Conservation (phyloP, 1,140 invertebrate species). For the Cryptotermes secundus region DNA sequence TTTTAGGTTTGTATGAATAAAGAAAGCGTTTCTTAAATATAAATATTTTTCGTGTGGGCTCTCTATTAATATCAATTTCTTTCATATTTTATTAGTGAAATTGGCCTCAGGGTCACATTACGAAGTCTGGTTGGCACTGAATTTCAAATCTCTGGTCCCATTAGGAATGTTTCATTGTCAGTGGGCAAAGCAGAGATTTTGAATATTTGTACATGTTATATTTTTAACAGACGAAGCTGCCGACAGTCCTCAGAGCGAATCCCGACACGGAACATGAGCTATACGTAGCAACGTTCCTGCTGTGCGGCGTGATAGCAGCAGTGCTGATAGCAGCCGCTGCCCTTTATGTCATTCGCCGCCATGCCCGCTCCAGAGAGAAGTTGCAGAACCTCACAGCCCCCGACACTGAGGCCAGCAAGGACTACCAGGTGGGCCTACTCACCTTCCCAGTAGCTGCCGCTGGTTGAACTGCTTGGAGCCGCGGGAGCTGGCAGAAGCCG, state of each 20-base stretch:
- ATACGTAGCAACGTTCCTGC: constrained; percentile 60
- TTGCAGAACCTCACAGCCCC: constrained; percentile 64
- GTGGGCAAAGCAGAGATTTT: no score
- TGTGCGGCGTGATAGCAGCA: constrained; percentile 67
- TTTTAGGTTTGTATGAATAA: no score
- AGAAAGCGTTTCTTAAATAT: no score
- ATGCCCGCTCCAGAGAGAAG: constrained; percentile 69
- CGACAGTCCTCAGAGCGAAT: constrained; percentile 52
- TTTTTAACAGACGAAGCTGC: constrained; percentile 53
- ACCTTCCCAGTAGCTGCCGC: no score
- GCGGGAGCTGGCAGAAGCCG: not conserved
- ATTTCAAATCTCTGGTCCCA: no score
- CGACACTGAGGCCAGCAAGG: constrained; percentile 87
- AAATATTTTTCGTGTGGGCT: no score
- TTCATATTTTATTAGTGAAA: no score
- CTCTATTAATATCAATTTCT: no score
- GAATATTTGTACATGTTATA: no score
- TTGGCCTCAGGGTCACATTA: no score
- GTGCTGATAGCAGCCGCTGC: constrained; percentile 66
- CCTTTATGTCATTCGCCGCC: constrained; percentile 71
- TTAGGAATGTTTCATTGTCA: no score
- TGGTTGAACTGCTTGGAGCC: not conserved
- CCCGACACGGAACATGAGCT: constrained; percentile 42
- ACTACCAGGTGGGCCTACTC: constrained; percentile 73
- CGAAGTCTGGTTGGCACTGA: no score